Conservation (phyloP, 2,113 vertebrate genomes). For the Ranitomeya imitator region DNA sequence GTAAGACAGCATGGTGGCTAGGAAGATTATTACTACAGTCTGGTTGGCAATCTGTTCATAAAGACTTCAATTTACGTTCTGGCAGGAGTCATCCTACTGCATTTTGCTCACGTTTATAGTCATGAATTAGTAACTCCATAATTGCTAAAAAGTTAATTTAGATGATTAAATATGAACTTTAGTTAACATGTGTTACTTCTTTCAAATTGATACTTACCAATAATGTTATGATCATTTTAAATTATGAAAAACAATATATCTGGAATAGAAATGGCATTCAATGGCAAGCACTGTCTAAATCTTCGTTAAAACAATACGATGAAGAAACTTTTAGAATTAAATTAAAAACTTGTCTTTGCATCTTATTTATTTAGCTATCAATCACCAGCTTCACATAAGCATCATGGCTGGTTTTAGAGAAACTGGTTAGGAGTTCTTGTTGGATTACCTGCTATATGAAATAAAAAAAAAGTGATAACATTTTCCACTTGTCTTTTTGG, state of each 20-base stretch:
- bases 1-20: constrained; percentile 65
- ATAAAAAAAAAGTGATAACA: too few species aligned
- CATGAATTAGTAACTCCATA: constrained; percentile 56
- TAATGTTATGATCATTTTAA: background rate
- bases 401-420: too few species aligned
- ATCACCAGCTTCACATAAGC: too few species aligned
- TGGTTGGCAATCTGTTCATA: constrained; percentile 68
- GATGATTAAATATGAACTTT: constrained; percentile 22
- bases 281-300: too few species aligned
- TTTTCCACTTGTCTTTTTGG: too few species aligned
- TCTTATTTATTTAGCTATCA: too few species aligned
- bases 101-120: constrained; percentile 63
- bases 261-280: background rate
- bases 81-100: constrained; percentile 63
- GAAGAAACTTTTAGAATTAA: too few species aligned
- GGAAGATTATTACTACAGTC: constrained; percentile 68
- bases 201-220: background rate
- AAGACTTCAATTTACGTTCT: constrained; percentile 62
- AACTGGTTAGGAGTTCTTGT: too few species aligned
- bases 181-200: background rate
- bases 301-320: too few species aligned
- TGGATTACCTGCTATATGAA: too few species aligned
- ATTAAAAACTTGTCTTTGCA: too few species aligned
- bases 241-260: background rate
- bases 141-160: constrained; percentile 18